These are phyloP conservation scores for Aphelenchoides fujianensis DNA, from an alignment of 1,140 invertebrate species.

Conservation along the genomic window DNA sequence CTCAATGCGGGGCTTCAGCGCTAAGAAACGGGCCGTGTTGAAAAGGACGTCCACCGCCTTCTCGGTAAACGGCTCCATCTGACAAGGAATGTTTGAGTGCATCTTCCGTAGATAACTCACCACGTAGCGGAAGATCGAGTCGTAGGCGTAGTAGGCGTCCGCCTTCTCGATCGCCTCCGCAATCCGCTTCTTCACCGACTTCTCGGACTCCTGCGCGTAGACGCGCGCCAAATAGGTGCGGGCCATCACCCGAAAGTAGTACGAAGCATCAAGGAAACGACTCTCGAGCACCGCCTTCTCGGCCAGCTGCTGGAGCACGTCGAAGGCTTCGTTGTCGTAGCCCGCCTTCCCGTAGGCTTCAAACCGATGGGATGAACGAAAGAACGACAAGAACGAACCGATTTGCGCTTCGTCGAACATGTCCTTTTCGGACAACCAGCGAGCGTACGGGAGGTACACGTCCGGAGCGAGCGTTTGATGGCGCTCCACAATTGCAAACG, in stretches of 20 bases:
- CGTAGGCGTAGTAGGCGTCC: conserved; percentile 93
- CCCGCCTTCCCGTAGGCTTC: conserved; percentile 97
- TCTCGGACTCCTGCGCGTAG: conserved; percentile 59
- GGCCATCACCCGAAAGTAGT: conserved; percentile 89
- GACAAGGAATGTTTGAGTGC: conserved; percentile 45
- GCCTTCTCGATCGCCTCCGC: conserved; percentile 75
- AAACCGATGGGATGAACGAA: conserved; percentile 12
- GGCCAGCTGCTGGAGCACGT: conserved; percentile 81
- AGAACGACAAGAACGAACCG: conserved; percentile 67
- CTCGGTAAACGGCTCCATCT: conserved; percentile 93
- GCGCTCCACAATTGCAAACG: conserved; percentile 80
- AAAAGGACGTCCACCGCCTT: conserved; percentile 87
- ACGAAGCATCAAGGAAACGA: conserved; percentile 86
- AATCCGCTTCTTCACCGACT: conserved; percentile 68
- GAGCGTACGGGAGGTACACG: conserved; percentile 90
- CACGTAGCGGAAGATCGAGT: conserved; percentile 84
- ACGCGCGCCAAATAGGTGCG: conserved; percentile 81
- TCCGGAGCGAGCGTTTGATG: conserved; percentile 78
- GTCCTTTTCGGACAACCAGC: conserved; percentile 90
- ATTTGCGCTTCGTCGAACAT: conserved; percentile 91
- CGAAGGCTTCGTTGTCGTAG: conserved; percentile 80
- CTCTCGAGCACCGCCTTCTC: conserved; percentile 85
- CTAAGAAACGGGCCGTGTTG: conserved; percentile 81
- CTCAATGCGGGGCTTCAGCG: conserved; percentile 65
- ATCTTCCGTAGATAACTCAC: conserved; percentile 65